Conservation (phyloP, 2,888 invertebrate species). For the Linyphia triangularis region DNA sequence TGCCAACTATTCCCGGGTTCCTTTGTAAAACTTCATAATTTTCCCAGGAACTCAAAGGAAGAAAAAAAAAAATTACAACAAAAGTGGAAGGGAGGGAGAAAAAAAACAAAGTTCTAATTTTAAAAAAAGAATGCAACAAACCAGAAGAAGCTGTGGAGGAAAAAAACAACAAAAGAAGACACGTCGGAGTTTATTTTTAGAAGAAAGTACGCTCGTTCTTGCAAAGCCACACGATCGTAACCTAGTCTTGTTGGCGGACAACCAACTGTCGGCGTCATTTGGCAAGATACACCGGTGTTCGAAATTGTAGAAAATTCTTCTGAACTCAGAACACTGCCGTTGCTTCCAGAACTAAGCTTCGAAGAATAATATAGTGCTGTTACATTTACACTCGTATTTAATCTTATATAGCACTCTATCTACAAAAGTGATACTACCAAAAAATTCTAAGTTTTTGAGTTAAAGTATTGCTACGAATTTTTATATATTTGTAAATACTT, state of each 20-base stretch:
- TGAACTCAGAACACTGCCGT: too few relatives aligned
- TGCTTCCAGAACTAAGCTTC: too few relatives aligned
- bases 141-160: background rate
- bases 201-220: background rate
- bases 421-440: too few relatives aligned
- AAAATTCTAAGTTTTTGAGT: too few relatives aligned
- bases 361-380: too few relatives aligned
- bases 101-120: background rate
- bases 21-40: background rate
- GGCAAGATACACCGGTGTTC: background rate
- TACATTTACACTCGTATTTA: too few relatives aligned
- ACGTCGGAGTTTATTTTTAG: background rate
- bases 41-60: background rate
- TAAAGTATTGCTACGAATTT: too few relatives aligned
- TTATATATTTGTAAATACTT: too few relatives aligned
- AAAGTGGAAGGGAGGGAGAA: background rate
- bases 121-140: background rate
- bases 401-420: too few relatives aligned
- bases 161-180: background rate
- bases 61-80: background rate
- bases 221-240: background rate
- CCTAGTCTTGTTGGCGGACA: background rate
- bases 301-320: constrained; percentile 3
- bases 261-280: background rate
- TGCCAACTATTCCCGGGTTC: background rate